Evolutionary conservation across 1,140 invertebrate species (phyloP).

Genomic region (Manduca sexta): DNA sequence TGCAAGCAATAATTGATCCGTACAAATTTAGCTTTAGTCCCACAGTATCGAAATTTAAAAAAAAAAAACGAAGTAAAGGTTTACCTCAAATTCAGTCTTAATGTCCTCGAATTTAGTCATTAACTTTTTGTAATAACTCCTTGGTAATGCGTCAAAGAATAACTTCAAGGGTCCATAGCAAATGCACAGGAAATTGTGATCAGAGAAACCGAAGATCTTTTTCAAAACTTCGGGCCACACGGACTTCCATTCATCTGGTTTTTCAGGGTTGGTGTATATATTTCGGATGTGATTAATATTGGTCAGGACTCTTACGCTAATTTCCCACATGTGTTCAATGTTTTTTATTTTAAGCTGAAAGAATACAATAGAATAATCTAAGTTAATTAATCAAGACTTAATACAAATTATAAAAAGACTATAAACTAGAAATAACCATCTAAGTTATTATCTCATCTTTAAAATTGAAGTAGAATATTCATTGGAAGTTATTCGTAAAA

Average conservation of each 20-base stretch:
- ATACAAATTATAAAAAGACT: too few species aligned
- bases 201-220: conserved; percentile 73
- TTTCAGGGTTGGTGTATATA: conserved; percentile 75
- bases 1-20: too few species aligned
- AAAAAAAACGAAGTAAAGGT: conserved; percentile 6
- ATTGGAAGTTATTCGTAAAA: too few species aligned
- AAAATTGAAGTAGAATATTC: too few species aligned
- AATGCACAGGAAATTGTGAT: conserved; percentile 74
- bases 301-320: conserved; percentile 73
- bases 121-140: conserved; percentile 67
- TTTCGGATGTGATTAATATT: conserved; percentile 75
- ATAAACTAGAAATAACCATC: too few species aligned
- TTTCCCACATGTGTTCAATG: conserved; percentile 76
- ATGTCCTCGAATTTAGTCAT: conserved; percentile 71
- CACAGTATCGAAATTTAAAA: background rate
- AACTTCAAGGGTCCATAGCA: conserved; percentile 74
- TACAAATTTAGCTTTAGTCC: too few species aligned
- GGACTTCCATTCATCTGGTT: conserved; percentile 73
- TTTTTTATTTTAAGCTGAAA: conserved; percentile 75
- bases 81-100: conserved; percentile 75
- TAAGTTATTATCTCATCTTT: too few species aligned
- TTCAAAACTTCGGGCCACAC: conserved; percentile 74
- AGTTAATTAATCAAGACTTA: too few species aligned
- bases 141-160: conserved; percentile 67
- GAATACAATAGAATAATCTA: conserved; percentile 23